phyloP scores from a whole-genome alignment of 2,113 vertebrate genomes.

The Melospiza georgiana region DNA sequence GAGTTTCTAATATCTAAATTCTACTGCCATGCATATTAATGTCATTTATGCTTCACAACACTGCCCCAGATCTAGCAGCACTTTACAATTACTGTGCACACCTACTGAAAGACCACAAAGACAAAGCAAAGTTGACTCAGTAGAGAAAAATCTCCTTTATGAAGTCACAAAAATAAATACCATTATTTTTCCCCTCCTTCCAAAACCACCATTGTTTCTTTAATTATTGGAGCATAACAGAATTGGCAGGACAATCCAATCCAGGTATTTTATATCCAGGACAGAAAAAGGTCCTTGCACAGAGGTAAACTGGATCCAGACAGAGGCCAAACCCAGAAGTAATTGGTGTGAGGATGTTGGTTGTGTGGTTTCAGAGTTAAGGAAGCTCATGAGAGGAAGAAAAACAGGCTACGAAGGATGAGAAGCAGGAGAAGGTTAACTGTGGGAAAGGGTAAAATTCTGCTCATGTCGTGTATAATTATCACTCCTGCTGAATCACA shows the following conservation, averaged over 20 bases:
- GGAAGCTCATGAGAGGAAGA: neutral
- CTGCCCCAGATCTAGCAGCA: neutral
- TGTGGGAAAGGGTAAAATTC: slow-evolving; percentile 40
- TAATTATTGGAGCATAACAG: neutral
- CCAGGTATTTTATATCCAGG: neutral
- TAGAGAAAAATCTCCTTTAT: neutral
- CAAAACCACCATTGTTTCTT: neutral
- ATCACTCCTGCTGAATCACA: neutral
- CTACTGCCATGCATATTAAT: neutral
- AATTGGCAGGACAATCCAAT: neutral
- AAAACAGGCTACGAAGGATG: neutral
- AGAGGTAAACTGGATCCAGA: neutral
- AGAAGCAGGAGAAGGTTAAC: slow-evolving; percentile 35
- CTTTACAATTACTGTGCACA: neutral
- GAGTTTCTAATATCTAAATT: neutral
- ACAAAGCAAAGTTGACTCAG: neutral
- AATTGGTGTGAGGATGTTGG: neutral
- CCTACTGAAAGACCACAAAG: neutral
- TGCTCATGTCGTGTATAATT: neutral
- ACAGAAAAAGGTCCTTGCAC: neutral
- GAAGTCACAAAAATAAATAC: neutral
- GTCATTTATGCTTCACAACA: neutral
- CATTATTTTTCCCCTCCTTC: neutral
- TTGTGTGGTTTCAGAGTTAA: neutral
- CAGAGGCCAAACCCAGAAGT: neutral